phyloP scores from a whole-genome alignment of 2,888 invertebrate genomes.

The Chironomus riparius region DNA sequence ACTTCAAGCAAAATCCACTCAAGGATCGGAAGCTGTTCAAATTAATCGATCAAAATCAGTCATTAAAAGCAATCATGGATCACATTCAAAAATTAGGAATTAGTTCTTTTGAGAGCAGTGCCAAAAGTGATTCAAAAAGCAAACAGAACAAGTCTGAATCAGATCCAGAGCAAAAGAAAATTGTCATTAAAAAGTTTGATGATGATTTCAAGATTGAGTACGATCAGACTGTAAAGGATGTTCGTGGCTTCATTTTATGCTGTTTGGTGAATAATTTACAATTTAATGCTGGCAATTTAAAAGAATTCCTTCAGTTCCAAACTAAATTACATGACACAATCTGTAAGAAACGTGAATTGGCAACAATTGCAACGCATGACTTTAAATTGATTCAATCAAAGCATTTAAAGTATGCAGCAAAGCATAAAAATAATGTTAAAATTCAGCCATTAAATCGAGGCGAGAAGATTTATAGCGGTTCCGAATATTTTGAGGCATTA shows the following conservation, averaged over 20 bases:
- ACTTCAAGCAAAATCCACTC: slow-evolving; percentile 64
- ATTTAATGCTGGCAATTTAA: slow-evolving; percentile 56
- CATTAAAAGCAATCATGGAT: slow-evolving; percentile 61
- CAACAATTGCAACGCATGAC: slow-evolving; percentile 81
- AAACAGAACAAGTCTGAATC: slow-evolving; percentile 36
- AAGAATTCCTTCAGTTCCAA: slow-evolving; percentile 70
- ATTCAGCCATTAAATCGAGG: slow-evolving; percentile 56
- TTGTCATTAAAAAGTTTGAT: slow-evolving; percentile 4
- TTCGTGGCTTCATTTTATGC: slow-evolving; percentile 63
- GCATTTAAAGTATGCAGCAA: slow-evolving; percentile 58
- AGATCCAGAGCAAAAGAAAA: slow-evolving; percentile 25
- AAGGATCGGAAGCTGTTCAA: slow-evolving; percentile 64
- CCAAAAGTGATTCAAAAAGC: slow-evolving; percentile 33
- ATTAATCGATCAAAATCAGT: slow-evolving; percentile 62
- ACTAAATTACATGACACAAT: slow-evolving; percentile 65
- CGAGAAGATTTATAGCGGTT: slow-evolving; percentile 52
- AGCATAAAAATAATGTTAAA: slow-evolving; percentile 51
- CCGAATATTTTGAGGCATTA: slow-evolving; percentile 57
- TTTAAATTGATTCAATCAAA: slow-evolving; percentile 47
- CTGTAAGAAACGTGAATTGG: slow-evolving; percentile 66
- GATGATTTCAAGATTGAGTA: slow-evolving; percentile 29
- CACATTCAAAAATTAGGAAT: slow-evolving; percentile 55
- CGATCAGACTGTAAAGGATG: slow-evolving; percentile 32
- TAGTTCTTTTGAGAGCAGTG: slow-evolving; percentile 44
- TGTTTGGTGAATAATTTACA: slow-evolving; percentile 58